Percentiles rank a stretch among this genome's conserved stretches.
Evolutionary conservation across 2,113 vertebrate species (phyloP).

Genomic region (Pampusana beccarii): DNA sequence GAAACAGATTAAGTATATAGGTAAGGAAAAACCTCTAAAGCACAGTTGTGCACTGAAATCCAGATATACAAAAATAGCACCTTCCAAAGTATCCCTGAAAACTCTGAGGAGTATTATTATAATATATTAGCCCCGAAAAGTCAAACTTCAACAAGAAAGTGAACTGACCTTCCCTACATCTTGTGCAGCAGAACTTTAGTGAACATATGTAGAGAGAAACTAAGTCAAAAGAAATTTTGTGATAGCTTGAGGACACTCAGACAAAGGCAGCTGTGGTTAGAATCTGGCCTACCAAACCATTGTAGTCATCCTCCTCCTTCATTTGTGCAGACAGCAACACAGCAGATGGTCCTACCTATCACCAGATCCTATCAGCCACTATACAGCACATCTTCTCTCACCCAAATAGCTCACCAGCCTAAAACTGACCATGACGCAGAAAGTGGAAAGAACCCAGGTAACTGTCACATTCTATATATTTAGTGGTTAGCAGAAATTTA

Average conservation of each 20-base stretch:
- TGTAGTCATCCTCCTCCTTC: background rate
- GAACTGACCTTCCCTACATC: background rate
- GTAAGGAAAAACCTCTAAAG: background rate
- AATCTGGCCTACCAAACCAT: background rate
- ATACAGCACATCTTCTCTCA: background rate
- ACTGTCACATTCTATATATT: background rate
- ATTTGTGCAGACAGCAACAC: background rate
- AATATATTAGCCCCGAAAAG: background rate
- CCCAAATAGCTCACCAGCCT: background rate
- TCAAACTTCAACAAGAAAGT: background rate
- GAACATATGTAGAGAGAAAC: background rate
- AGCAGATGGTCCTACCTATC: background rate
- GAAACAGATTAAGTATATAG: background rate
- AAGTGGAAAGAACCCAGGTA: background rate
- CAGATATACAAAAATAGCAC: background rate
- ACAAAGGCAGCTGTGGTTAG: background rate
- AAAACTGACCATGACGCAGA: background rate
- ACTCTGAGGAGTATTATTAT: background rate
- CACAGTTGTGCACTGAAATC: background rate
- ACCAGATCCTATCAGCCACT: background rate
- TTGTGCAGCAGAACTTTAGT: background rate
- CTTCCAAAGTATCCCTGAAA: background rate
- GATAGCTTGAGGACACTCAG: background rate
- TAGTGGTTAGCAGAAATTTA: background rate
- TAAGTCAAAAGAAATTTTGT: background rate